phyloP scores from a whole-genome alignment of 2,113 vertebrate species.

The Petrocephalus zakoni region DNA sequence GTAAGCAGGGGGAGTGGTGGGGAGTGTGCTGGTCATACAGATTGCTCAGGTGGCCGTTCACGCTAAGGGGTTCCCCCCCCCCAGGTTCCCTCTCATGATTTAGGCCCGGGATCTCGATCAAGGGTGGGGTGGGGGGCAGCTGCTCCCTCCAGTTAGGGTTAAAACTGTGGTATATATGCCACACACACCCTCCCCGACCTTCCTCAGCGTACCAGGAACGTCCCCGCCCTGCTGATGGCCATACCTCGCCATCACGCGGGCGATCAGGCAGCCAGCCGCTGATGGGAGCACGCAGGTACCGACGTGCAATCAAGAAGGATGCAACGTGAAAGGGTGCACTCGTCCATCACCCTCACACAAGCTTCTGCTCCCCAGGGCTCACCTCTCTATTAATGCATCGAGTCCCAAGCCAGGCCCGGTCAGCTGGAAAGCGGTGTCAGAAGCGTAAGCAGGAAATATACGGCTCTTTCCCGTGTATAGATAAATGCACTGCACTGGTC shows the following conservation, averaged over 20 bases:
- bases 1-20: too few relatives aligned
- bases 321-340: background rate
- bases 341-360: background rate
- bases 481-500: conserved; percentile 3
- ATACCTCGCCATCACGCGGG: background rate
- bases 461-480: background rate
- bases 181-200: background rate
- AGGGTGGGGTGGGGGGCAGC: background rate
- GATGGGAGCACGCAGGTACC: background rate
- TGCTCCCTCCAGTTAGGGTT: background rate
- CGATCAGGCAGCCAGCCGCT: background rate
- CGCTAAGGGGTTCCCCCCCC: background rate
- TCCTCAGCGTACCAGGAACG: background rate
- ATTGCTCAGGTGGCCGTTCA: too few relatives aligned
- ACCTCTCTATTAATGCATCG: background rate
- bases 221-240: background rate
- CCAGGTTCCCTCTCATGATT: too few relatives aligned
- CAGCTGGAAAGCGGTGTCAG: background rate
- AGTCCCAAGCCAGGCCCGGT: background rate
- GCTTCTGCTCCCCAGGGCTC: background rate
- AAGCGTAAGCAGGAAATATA: conserved; percentile 2
- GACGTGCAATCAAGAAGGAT: background rate
- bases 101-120: too few relatives aligned
- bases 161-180: background rate
- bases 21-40: too few relatives aligned